Evolutionary conservation across 1,140 invertebrate genomes (phyloP), one percentile per base, ranked within the genome.

Genomic region (Tigriopus japonicus): DNA sequence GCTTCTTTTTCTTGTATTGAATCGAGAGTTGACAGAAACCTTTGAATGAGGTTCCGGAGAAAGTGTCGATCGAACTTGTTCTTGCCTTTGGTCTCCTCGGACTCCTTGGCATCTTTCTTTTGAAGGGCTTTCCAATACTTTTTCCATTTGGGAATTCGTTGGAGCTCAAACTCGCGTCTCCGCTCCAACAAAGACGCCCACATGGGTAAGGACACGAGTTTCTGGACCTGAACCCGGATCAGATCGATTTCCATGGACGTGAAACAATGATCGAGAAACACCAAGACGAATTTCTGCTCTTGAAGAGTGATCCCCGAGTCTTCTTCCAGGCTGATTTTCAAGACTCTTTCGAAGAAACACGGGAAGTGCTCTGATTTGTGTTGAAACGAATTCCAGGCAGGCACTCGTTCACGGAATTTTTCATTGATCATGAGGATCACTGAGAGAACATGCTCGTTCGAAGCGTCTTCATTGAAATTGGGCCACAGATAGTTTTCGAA

Each of bases 361-460:
- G 81, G 72, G 73, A 98, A 98, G 61, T 94, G 78, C 0, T 83
- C 78, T 0, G 85, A 81, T 41, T 81, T 74, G 64, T 84, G 82
- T 62, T 86, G 80, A 67, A 98, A 93, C 14, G 81, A 78, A 78
- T 86, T 81, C 94, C 94, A 98, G n/a, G 92, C 88, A 63, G 86
- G 85, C 13, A 98, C 89, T 65, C 93, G 75, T 74, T 99, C 95
- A 14, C 93, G 75, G 69, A 97, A 95, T 70, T 98, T 98, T 69
- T 98, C 94, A 78, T 98, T 99, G 12, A 98, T 81, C 85, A 98
- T 94, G 0, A 88, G 82, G 40, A 95, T 84, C 64, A 98, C 93
- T 0, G 92, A 95, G 80, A 98, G 82, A 63, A 94, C 80, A 71
- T 96, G 89, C 1, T 81, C 79, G 63, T 83, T 78, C 0, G 87